These are phyloP conservation scores for Prunella himalayana DNA, from an alignment of 2,113 vertebrate genomes.

Conservation along the genomic window DNA sequence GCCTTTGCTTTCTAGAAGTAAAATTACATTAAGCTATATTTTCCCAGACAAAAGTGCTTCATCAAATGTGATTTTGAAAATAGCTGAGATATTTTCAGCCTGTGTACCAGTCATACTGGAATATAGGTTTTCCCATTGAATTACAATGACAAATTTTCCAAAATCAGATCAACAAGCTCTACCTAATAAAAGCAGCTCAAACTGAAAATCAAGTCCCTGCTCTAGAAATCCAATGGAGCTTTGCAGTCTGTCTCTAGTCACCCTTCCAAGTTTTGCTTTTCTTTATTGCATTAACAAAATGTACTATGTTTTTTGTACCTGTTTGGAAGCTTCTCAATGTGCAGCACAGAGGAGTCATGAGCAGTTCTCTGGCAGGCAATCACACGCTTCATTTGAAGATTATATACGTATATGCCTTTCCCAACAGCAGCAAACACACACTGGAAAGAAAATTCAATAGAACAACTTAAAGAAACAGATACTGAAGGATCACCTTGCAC, in stretches of 20 bases:
- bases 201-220: not conserved
- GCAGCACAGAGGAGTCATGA: conserved; percentile 91
- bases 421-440: conserved; percentile 89
- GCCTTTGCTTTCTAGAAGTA: not conserved
- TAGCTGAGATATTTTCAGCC: not conserved
- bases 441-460: conserved; percentile 65
- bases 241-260: not conserved
- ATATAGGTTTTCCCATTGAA: not conserved
- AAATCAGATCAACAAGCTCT: not conserved
- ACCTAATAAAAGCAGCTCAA: not conserved
- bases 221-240: not conserved
- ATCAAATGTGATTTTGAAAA: not conserved
- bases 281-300: not conserved
- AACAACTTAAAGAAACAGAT: conserved; percentile 49
- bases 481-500: not conserved
- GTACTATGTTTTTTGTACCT: conserved; percentile 60
- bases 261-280: not conserved
- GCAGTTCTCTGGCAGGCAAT: conserved; percentile 89
- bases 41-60: not conserved
- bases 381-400: conserved; percentile 80
- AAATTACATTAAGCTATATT: not conserved
- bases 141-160: not conserved
- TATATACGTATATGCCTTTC: conserved; percentile 91
- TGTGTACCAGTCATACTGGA: not conserved
- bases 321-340: conserved; percentile 77